Evolutionary conservation across 2,113 vertebrate species (phyloP).

Genomic region (Jaculus jaculus): DNA sequence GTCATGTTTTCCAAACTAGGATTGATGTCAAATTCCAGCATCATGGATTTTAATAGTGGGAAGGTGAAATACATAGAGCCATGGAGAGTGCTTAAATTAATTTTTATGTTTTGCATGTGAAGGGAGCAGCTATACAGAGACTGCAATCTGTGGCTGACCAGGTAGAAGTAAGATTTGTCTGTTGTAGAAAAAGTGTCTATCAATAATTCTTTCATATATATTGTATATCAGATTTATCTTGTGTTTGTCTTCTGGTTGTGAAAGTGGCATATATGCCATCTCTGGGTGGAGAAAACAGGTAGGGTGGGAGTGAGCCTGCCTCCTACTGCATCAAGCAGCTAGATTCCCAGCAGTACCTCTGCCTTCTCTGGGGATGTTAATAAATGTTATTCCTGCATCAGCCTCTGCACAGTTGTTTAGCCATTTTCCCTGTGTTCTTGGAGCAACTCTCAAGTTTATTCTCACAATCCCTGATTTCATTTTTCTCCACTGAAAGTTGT

Average conservation of each 20-base stretch:
- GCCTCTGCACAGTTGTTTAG: no score
- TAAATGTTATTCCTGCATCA: background rate
- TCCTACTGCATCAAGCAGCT: no score
- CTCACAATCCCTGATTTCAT: background rate
- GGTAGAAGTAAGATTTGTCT: no score
- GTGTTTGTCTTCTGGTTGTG: background rate
- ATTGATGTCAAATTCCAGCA: background rate
- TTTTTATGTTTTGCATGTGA: background rate
- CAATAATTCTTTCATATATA: no score
- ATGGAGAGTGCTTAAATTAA: background rate
- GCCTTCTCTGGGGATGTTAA: background rate
- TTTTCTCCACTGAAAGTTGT: background rate
- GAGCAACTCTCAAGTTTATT: background rate
- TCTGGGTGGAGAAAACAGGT: background rate
- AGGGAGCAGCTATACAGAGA: background rate
- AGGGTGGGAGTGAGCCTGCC: background rate
- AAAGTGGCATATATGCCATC: background rate
- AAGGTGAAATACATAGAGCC: background rate
- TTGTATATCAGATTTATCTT: background rate
- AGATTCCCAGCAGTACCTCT: background rate
- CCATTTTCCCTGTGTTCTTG: background rate
- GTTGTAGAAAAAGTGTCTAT: background rate
- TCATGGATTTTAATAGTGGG: slow-evolving; percentile 1
- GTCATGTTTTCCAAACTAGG: background rate
- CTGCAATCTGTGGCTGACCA: background rate